These are phyloP conservation scores for Pterocles burchelli DNA, from an alignment of 2,113 vertebrate genomes.

Conservation along the genomic window DNA sequence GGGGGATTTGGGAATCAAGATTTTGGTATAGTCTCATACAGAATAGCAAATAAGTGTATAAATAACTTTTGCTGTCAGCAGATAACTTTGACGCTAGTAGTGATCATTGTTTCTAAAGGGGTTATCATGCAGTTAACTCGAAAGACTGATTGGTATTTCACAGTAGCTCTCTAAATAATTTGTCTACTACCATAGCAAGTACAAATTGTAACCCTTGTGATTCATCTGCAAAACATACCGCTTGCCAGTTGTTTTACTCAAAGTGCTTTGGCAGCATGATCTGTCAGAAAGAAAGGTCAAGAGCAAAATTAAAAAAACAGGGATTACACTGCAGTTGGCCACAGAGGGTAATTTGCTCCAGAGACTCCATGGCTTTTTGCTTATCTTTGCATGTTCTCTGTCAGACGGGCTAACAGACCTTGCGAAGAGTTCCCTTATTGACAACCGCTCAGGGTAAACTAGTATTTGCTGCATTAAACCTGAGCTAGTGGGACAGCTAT, in stretches of 20 bases:
- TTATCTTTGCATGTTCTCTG: not conserved
- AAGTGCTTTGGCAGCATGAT: conserved; percentile 11
- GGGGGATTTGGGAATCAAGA: not conserved
- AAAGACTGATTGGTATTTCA: conserved; percentile 44
- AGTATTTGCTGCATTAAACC: not conserved
- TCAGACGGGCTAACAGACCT: not conserved
- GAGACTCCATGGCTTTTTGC: not conserved
- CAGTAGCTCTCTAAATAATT: conserved; percentile 35
- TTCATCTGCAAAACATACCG: conserved; percentile 14
- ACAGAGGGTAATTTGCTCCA: not conserved
- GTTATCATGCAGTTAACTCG: conserved; percentile 26
- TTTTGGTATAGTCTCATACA: not conserved
- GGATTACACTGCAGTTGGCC: conserved; percentile 30
- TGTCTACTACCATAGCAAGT: not conserved
- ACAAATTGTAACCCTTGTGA: conserved; percentile 20
- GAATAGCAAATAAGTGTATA: conserved; percentile 3
- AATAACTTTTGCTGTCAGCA: conserved; percentile 36
- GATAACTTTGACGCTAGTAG: not conserved
- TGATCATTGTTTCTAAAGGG: conserved; percentile 11
- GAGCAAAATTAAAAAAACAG: not conserved
- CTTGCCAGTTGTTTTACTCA: conserved; percentile 44
- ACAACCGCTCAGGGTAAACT: not conserved
- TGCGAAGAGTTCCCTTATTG: not conserved
- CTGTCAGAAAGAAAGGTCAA: conserved; percentile 42
- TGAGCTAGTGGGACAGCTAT: not conserved